phyloP scores from a whole-genome alignment of 2,888 invertebrate genomes.

The Synergus itoensis region DNA sequence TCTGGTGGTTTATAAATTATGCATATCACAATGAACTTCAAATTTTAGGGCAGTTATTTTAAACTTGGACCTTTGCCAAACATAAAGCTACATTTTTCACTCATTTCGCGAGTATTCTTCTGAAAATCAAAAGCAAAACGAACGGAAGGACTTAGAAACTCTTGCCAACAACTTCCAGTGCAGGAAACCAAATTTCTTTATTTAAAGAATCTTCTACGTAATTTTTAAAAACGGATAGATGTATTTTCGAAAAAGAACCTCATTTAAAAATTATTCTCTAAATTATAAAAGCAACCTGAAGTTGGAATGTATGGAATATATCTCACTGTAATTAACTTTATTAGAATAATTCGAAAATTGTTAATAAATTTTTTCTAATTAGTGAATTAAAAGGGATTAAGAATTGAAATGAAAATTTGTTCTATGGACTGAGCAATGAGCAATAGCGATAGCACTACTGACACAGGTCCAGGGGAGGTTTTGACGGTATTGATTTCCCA shows the following conservation, averaged over 20 bases:
- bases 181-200: slow-evolving; percentile 8
- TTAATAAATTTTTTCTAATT: neutral
- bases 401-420: neutral
- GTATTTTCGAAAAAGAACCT: neutral
- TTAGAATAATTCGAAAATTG: neutral
- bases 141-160: neutral
- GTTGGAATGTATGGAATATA: neutral
- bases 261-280: neutral
- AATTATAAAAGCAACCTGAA: neutral
- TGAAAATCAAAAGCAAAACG: slow-evolving; percentile 28
- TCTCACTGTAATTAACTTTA: neutral
- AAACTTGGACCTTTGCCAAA: slow-evolving; percentile 10
- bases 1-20: neutral
- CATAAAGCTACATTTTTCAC: slow-evolving; percentile 31
- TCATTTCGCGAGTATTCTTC: slow-evolving; percentile 31
- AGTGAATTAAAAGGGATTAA: neutral
- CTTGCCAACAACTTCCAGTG: slow-evolving; percentile 31
- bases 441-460: slow-evolving; percentile 46
- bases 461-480: slow-evolving; percentile 66
- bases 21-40: slow-evolving; percentile 34
- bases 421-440: slow-evolving; percentile 27
- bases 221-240: slow-evolving; percentile 2
- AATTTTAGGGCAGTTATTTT: slow-evolving; percentile 36
- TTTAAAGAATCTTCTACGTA: slow-evolving; percentile 7
- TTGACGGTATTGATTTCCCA: slow-evolving; percentile 74